A percentile compares a stretch with the other conserved stretches of the same genome.
These are phyloP conservation scores for Ichneumoninae sp. DNA, from an alignment of 2,888 invertebrate species.

Conservation along the genomic window DNA sequence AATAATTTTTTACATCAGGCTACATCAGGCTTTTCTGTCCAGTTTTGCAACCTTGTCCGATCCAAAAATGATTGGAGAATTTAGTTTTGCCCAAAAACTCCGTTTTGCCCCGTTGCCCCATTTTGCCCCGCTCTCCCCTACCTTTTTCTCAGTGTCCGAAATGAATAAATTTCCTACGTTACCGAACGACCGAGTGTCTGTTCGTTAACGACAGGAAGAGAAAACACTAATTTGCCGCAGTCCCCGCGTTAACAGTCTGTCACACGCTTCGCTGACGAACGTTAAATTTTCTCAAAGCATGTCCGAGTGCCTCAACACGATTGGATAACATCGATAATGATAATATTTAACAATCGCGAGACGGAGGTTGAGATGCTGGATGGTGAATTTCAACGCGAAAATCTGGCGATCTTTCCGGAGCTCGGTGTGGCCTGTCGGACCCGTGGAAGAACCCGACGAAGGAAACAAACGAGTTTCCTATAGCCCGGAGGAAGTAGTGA, in stretches of 20 bases:
- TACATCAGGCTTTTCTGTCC: too few relatives aligned
- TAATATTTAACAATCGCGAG: constrained; percentile 16
- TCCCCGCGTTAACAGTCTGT: constrained; percentile 39
- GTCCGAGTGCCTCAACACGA: constrained; percentile 8
- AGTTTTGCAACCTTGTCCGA: too few relatives aligned
- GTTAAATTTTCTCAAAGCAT: constrained; percentile 28
- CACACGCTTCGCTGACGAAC: constrained; percentile 64
- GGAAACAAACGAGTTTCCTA: constrained; percentile 56
- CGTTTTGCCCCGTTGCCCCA: too few relatives aligned
- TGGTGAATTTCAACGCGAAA: constrained; percentile 44
- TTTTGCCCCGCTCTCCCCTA: too few relatives aligned
- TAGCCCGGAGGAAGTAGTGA: constrained; percentile 52
- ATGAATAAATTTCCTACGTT: constrained; percentile 53
- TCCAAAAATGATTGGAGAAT: too few relatives aligned
- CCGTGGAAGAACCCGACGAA: background rate
- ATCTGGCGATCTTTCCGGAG: constrained; percentile 59
- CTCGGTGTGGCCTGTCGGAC: constrained; percentile 20
- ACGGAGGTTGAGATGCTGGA: constrained; percentile 30
- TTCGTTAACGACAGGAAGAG: constrained; percentile 57
- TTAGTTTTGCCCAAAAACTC: too few relatives aligned
- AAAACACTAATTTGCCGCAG: constrained; percentile 38
- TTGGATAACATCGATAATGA: constrained; percentile 36
- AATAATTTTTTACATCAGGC: too few relatives aligned
- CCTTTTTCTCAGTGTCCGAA: too few relatives aligned
- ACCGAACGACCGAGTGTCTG: constrained; percentile 46